phyloP scores from a whole-genome alignment of 1,140 invertebrate genomes.

The Caerostris darwini region DNA sequence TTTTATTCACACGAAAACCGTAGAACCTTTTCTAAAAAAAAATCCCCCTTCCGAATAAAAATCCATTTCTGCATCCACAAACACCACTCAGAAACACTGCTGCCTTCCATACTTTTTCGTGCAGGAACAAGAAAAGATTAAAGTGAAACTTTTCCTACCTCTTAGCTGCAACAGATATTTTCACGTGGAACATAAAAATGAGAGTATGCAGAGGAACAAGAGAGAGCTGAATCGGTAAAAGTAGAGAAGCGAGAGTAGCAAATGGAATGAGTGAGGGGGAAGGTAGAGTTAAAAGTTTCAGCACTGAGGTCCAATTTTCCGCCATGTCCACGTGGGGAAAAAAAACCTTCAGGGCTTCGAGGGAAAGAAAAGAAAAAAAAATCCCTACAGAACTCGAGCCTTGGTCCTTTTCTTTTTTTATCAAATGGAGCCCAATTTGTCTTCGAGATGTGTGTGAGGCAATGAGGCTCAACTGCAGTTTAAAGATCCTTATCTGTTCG shows the following conservation, averaged over 20 bases:
- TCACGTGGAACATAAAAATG: neutral
- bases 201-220: neutral
- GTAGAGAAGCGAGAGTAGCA: neutral
- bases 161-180: neutral
- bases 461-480: neutral
- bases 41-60: neutral
- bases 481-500: slow-evolving; percentile 4
- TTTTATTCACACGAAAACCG: neutral
- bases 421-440: slow-evolving; percentile 5
- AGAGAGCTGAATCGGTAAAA: neutral
- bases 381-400: neutral
- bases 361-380: neutral
- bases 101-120: neutral
- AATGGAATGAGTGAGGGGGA: neutral
- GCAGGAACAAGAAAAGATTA: neutral
- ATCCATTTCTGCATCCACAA: neutral
- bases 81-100: neutral
- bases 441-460: neutral
- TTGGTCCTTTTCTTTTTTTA: neutral
- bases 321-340: neutral
- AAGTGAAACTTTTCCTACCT: neutral
- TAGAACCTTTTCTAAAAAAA: neutral
- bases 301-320: neutral
- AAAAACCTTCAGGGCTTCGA: neutral
- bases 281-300: slow-evolving; percentile 4